Evolutionary conservation across 1,140 invertebrate genomes (phyloP), one percentile per base, ranked within the genome.

Genomic region (Laupala kohalensis): DNA sequence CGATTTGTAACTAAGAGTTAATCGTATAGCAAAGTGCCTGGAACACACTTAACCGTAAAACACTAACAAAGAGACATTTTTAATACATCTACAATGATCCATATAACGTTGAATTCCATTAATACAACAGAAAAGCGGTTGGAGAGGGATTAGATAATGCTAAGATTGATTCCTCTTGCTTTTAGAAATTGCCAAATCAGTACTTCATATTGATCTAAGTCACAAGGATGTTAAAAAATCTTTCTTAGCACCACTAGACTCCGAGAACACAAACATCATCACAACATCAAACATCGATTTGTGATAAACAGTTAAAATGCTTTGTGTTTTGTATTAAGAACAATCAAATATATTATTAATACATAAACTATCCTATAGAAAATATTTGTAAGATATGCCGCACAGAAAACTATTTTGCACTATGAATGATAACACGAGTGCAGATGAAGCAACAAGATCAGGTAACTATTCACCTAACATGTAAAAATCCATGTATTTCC

Each of bases 211-310:
- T 53, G 9, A 53, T 53, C 37, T 53, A 19, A 53, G 37, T 53
- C 37, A 53, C 37, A 53, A 53, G 64, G n/a, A 64, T 70, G 53
- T n/a, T 63, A 67, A 64, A 70, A 70, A 63, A 23, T 70, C 53
- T 63, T 64, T 70, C 23, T 64, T 29, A 64, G 37, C 28, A 53
- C 26, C 24, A 25, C n/a, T 25, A 70, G 25, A 70, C 64, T 69
- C 6, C 23, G 64, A 4, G 9, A 66, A 1, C 12, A 66, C 12
- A 13, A 6, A 37, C 30, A 37, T 6, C 15, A 37, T 37, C 19
- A 19, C 37, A 53, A 53, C 9, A 13, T 53, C 19, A 53, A 19
- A 53, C 37, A 53, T 53, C 9, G 1, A 2, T 53, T 53, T 53
- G 19, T 4, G 4, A 53, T 53, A 53, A 13, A 53, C 37, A 53